Conservation (phyloP, 2,797 vertebrate genomes). For the Mallotus villosus region DNA sequence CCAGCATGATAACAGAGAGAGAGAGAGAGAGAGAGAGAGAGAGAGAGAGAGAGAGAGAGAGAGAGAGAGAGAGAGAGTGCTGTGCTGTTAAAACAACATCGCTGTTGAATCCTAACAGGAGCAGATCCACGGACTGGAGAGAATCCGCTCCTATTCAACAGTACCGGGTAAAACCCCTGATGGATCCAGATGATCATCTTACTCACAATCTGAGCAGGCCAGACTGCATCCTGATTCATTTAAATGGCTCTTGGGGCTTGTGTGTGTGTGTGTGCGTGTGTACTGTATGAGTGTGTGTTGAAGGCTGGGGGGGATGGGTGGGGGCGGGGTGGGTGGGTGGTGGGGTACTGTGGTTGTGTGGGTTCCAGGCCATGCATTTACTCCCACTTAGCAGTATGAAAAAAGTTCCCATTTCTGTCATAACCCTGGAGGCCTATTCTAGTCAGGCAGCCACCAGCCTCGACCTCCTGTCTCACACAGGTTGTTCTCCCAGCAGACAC, state of each 20-base stretch:
- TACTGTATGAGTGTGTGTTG: slow-evolving; percentile 13
- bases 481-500: slow-evolving; percentile 49
- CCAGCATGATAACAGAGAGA: no score
- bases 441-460: slow-evolving; percentile 50
- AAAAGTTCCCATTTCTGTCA: slow-evolving; percentile 64
- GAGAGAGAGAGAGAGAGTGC: no score
- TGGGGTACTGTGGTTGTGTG: slow-evolving; percentile 63
- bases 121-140: background rate
- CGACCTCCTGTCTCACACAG: slow-evolving; percentile 28
- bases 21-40: no score
- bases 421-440: slow-evolving; percentile 62
- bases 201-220: slow-evolving; percentile 26
- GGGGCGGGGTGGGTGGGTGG: slow-evolving; percentile 35
- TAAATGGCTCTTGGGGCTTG: slow-evolving; percentile 49
- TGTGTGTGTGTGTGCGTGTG: slow-evolving; percentile 31
- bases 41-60: no score
- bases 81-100: no score
- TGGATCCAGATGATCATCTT: background rate
- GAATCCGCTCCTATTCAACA: slow-evolving; percentile 3
- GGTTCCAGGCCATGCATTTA: slow-evolving; percentile 74
- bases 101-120: background rate
- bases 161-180: background rate
- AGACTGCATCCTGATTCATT: slow-evolving; percentile 70
- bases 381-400: slow-evolving; percentile 67
- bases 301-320: slow-evolving; percentile 12